A percentile compares a stretch with the other conserved stretches of the same genome.
These are phyloP conservation scores for Nothobranchius furzeri DNA, from an alignment of 2,113 vertebrate species.

Conservation along the genomic window DNA sequence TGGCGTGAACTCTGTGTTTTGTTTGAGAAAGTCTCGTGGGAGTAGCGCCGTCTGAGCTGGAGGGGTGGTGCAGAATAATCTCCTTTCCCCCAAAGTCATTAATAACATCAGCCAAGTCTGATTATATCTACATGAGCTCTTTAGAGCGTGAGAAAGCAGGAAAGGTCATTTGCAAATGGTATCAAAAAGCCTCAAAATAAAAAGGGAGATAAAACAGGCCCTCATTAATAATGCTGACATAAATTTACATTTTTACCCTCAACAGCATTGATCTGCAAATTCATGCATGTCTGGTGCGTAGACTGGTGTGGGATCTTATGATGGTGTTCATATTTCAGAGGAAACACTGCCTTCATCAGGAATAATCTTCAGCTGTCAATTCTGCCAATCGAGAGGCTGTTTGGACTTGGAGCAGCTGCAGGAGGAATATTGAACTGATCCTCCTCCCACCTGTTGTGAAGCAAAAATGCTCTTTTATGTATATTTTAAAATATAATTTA, in stretches of 20 bases:
- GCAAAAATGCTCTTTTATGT: slow-evolving; percentile 6
- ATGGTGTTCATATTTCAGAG: slow-evolving; percentile 6
- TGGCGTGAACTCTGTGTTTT: slow-evolving; percentile 18
- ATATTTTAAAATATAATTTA: too few species aligned
- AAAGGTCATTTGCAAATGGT: slow-evolving; percentile 55
- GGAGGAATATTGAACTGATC: slow-evolving; percentile 34
- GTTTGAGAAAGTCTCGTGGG: slow-evolving; percentile 34
- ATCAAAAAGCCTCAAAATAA: slow-evolving; percentile 17
- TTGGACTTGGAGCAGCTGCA: slow-evolving; percentile 47
- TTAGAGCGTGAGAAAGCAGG: slow-evolving; percentile 69
- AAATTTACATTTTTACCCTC: neutral
- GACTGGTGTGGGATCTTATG: neutral
- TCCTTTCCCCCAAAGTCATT: slow-evolving; percentile 63
- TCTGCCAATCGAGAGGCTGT: slow-evolving; percentile 6
- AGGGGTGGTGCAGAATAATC: slow-evolving; percentile 46
- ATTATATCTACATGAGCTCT: slow-evolving; percentile 65
- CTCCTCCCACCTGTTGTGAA: slow-evolving; percentile 26
- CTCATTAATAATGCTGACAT: slow-evolving; percentile 13
- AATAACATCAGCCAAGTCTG: slow-evolving; percentile 67
- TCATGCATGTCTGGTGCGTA: neutral
- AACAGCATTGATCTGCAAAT: neutral
- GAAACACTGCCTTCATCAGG: slow-evolving; percentile 32
- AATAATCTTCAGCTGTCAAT: slow-evolving; percentile 46
- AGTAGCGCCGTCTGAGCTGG: slow-evolving; percentile 36
- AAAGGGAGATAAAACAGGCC: slow-evolving; percentile 14